phyloP scores from a whole-genome alignment of 1,140 invertebrate species.

The Saccostrea glomerata region DNA sequence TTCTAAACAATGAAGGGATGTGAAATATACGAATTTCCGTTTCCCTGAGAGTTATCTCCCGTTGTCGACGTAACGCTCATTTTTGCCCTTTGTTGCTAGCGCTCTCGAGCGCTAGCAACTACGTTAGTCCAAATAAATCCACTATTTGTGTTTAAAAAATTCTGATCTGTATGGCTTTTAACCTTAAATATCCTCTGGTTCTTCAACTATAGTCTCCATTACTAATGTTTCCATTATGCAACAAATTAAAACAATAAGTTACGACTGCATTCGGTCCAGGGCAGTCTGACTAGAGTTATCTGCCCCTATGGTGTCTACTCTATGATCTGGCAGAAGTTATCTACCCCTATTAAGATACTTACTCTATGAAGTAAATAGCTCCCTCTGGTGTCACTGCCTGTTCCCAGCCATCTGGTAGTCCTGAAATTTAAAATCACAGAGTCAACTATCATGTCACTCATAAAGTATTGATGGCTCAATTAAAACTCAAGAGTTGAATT shows the following conservation, averaged over 20 bases:
- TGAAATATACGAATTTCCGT: too few species aligned
- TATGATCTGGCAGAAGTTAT: slow-evolving; percentile 50
- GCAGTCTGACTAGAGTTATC: not conserved
- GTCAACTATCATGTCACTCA: not conserved
- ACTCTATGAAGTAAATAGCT: slow-evolving; percentile 70
- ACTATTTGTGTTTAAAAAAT: too few species aligned
- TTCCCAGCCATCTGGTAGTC: slow-evolving; percentile 70
- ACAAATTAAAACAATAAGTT: not conserved
- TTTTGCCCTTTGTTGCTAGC: too few species aligned
- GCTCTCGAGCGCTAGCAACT: too few species aligned
- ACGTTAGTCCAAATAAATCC: too few species aligned
- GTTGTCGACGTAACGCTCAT: too few species aligned
- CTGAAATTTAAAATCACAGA: slow-evolving; percentile 56
- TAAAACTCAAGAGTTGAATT: not conserved
- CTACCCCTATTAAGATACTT: slow-evolving; percentile 56
- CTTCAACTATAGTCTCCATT: slow-evolving; percentile 17
- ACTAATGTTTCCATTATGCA: not conserved
- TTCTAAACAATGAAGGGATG: too few species aligned
- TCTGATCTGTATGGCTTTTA: too few species aligned
- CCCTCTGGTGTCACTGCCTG: slow-evolving; percentile 67
- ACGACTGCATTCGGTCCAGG: not conserved
- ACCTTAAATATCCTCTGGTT: not conserved
- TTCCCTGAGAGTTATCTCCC: too few species aligned
- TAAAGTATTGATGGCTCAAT: not conserved
- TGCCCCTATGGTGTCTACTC: slow-evolving; percentile 64